A percentile compares a stretch with the other conserved stretches of the same genome.
Evolutionary conservation across 2,888 invertebrate genomes (phyloP).

Genomic region (Abrostola tripartita): DNA sequence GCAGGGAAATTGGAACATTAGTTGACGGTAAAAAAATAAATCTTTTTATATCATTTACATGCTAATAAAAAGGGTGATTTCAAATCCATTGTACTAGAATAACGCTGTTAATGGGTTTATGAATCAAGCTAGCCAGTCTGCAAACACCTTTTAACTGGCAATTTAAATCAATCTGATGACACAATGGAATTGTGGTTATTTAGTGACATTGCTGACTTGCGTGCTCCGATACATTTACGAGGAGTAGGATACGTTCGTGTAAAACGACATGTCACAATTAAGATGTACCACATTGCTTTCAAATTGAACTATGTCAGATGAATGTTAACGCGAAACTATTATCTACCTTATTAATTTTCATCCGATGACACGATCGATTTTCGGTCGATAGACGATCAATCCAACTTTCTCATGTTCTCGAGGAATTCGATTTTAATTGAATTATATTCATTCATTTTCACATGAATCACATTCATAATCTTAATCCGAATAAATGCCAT

Average conservation of each 20-base stretch:
- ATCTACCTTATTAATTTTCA: neutral
- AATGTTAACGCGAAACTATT: neutral
- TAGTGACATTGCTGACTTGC: conserved; percentile 24
- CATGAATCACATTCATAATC: too few relatives aligned
- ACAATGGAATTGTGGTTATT: conserved; percentile 17
- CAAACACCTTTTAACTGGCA: conserved; percentile 7
- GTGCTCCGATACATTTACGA: conserved; percentile 18
- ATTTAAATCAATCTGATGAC: conserved; percentile 17
- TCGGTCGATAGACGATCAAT: neutral
- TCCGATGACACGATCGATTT: conserved; percentile 1
- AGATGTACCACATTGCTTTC: conserved; percentile 18
- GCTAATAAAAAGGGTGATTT: too few relatives aligned
- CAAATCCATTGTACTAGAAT: too few relatives aligned
- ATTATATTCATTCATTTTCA: too few relatives aligned
- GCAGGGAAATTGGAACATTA: too few relatives aligned
- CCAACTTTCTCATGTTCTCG: neutral
- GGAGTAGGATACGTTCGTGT: neutral
- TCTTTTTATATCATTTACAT: too few relatives aligned
- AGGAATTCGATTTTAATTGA: too few relatives aligned
- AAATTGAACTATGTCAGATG: conserved; percentile 3
- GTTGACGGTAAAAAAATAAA: too few relatives aligned
- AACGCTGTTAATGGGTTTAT: too few relatives aligned
- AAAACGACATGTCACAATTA: conserved; percentile 21
- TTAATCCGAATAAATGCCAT: too few relatives aligned
- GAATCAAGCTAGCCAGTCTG: neutral